A percentile compares a stretch with the other conserved stretches of the same genome.
Conservation (phyloP, 2,888 invertebrate species). For the Drosophila incognita region DNA sequence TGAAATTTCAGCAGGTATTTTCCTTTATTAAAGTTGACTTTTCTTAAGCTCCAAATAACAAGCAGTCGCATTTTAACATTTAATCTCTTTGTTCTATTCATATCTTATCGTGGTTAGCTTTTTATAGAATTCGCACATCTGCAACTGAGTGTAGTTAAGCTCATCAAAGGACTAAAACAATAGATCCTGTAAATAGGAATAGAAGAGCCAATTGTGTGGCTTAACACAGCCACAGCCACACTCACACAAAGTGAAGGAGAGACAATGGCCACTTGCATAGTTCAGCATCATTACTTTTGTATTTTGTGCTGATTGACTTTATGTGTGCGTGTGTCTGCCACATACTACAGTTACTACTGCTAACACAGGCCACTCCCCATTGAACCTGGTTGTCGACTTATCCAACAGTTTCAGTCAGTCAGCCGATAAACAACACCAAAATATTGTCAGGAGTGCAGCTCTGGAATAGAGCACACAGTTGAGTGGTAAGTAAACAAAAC, state of each 20-base stretch:
- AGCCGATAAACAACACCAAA: constrained; percentile 41
- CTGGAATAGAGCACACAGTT: constrained; percentile 11
- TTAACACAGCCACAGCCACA: background rate
- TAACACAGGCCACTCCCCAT: constrained; percentile 2
- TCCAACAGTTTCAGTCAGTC: constrained; percentile 26
- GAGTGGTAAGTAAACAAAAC: constrained; percentile 63
- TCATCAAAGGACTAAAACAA: constrained; percentile 33
- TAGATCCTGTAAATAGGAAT: constrained; percentile 24
- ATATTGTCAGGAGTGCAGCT: constrained; percentile 43
- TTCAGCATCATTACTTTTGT: constrained; percentile 67
- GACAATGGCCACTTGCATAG: constrained; percentile 67
- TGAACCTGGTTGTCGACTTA: constrained; percentile 31
- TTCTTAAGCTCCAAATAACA: background rate
- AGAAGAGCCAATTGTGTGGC: constrained; percentile 1
- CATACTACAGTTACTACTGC: background rate
- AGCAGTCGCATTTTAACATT: constrained; percentile 2
- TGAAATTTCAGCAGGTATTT: background rate
- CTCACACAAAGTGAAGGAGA: constrained; percentile 15
- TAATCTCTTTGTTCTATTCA: background rate
- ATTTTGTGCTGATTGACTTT: constrained; percentile 75
- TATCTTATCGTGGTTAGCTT: constrained; percentile 32
- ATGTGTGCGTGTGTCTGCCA: constrained; percentile 13
- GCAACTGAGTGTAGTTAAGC: constrained; percentile 23
- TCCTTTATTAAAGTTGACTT: background rate
- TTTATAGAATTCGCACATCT: constrained; percentile 12